Base-by-base conservation (phyloP, 2,888 invertebrate species). In the Drosophila paramelanica region DNA sequence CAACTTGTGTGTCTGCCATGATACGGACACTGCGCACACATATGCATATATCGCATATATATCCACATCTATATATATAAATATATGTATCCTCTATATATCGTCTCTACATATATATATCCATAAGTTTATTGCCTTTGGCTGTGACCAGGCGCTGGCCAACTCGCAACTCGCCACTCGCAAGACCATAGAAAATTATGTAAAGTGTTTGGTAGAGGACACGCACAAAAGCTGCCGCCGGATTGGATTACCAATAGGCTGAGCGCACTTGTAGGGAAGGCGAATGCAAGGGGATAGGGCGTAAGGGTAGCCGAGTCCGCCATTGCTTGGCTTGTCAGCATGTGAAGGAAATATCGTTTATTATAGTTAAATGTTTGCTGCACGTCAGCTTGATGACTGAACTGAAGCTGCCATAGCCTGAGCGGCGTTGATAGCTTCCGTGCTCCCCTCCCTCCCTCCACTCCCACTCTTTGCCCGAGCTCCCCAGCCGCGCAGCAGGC, bases 341-440 rank as follows among this genome's bases (percentile, higher is more conserved):
- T 68, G 39, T 78, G 69, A 76, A 66, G 85, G 81, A 81, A 77
- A 68, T 81, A 81, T 81, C 76, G 82, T 81, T 81, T 85, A 85
- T 81, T 76, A 81, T 82, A 85, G 85, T 81, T 81, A 85, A 81
- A 85, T 73, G 85, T 85, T 79, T 64, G 79, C 67, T 70, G 81
- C 78, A 65, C 74, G 70, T 67, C 77, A 67, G 41, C 77, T 50
- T 55, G 80, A 80, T 76, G 82, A 59, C 80, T 79, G 73, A 11
- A 70, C 67, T 73, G 45, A 56, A 33, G 55, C 52, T 66, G 60
- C 20, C 70, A 23, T 47, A 10, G 78, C 58, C 68, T 74, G 74
- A 56, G 70, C 61, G 67, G 64, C 67, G 68, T 53, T 78, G 78
- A 74, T 72, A 72, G 78, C 71, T 84, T 83, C 71, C 66, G 61